Evolutionary conservation across 2,888 invertebrate genomes (phyloP), one percentile per base, ranked within the genome.

Genomic region (Colostygia pectinataria): DNA sequence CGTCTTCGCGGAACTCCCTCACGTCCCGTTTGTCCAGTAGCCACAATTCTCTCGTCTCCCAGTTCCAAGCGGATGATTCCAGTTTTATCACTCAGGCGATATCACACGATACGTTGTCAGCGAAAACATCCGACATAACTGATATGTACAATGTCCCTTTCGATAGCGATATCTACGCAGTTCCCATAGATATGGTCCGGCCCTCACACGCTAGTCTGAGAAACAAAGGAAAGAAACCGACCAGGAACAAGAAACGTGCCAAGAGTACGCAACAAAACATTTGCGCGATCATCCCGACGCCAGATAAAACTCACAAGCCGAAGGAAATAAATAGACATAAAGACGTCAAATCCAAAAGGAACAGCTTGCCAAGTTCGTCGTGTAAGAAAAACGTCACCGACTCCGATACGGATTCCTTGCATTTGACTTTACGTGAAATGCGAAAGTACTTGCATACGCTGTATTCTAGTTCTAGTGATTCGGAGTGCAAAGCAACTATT

Each of bases 81-180:
- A 95, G 93, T 71, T 96, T 96, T 74, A 96, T 96, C 59, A 96
- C 96, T 0, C 96, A 96, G 72, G 96, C 96, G 23, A 96, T 96
- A 90, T 96, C 96, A 0, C 96, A 96, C 71, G 96, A 96, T 71
- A 94, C 95, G 1, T 87, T 96, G 25, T 90, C 92, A 6, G 71
- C 83, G 2, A 92, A 93, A 55, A 93, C 94, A n/a, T 93, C 94
- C 55, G 95, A 95, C 71, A 96, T 96, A 52, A 93, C 93, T 25
- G 96, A 96, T 77, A 93, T 96, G 91, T 96, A 96, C 77, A 96
- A 96, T 84, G 96, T 96, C 52, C 96, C 96, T 57, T 95, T 96
- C 65, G 96, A 96, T 73, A 96, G 96, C 65, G 96, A 96, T 77
- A 95, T 96, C 61, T 97, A 97, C 75, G 95, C 96, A 8, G 94